phyloP scores from a whole-genome alignment of 2,888 invertebrate genomes.

The Calameuta pallipes region DNA sequence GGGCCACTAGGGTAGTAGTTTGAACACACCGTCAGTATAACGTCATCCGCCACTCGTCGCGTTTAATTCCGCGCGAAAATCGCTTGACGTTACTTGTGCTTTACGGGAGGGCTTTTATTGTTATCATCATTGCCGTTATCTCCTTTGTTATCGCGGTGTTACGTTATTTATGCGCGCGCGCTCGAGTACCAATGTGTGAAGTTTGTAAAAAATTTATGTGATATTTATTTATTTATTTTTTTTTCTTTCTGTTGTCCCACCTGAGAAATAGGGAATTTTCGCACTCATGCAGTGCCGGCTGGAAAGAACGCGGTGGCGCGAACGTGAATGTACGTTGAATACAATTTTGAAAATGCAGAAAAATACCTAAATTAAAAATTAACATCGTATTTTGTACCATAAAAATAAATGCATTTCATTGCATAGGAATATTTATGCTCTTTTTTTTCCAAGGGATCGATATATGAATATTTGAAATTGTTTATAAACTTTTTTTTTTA shows the following conservation, averaged over 20 bases:
- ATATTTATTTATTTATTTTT: neutral
- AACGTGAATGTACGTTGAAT: neutral
- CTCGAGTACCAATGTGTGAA: neutral
- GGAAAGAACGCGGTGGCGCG: neutral
- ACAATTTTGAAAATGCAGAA: neutral
- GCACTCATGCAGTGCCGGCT: neutral
- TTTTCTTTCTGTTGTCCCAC: neutral
- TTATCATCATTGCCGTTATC: neutral
- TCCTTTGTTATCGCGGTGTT: neutral
- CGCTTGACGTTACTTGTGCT: neutral
- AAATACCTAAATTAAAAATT: no score
- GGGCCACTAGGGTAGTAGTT: constrained; percentile 58
- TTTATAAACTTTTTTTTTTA: no score
- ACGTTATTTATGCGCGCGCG: neutral
- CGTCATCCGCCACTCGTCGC: constrained; percentile 37
- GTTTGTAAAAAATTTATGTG: neutral
- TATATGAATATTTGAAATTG: no score
- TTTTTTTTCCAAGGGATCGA: no score
- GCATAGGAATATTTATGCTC: neutral
- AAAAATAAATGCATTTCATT: neutral
- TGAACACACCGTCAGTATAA: constrained; percentile 35
- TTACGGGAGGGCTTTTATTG: constrained; percentile 4
- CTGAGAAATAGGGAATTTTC: neutral
- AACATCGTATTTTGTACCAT: neutral
- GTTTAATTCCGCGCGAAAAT: constrained; percentile 20